phyloP scores from a whole-genome alignment of 37 sponge, comb jelly and placozoan genomes.

The Mnemiopsis leidyi region DNA sequence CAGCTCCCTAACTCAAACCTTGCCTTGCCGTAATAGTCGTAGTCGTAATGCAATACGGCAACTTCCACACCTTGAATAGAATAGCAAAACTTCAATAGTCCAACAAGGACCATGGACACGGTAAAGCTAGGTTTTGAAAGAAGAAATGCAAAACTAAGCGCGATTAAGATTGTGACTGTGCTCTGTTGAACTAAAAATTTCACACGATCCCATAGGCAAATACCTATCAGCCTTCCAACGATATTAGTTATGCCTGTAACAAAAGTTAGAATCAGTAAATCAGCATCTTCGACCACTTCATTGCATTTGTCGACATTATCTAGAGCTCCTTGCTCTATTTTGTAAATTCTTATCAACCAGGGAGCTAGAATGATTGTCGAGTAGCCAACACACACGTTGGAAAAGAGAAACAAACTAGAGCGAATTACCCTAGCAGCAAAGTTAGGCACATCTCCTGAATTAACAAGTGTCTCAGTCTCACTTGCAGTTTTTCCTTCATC shows the following conservation, averaged over 20 bases:
- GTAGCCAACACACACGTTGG: not conserved
- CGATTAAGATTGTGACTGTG: not conserved
- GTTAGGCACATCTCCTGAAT: not conserved
- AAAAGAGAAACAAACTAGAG: not conserved
- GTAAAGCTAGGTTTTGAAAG: not conserved
- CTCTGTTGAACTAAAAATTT: not conserved
- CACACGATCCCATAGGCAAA: no score
- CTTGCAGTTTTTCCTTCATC: no score
- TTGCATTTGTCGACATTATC: not conserved
- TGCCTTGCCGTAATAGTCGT: not conserved
- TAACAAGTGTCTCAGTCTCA: no score
- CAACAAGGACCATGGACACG: no score
- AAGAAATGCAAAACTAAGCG: not conserved
- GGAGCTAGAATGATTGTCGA: not conserved
- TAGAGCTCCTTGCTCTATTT: not conserved
- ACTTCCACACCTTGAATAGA: not conserved
- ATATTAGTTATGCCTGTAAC: not conserved
- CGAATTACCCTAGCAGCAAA: not conserved
- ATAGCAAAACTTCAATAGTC: not conserved
- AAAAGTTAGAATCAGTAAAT: not conserved
- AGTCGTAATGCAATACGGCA: not conserved
- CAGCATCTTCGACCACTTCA: not conserved
- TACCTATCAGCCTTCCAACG: no score
- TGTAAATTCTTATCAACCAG: no score
- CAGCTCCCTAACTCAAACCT: not conserved